Evolutionary conservation across 1,140 invertebrate species (phyloP), one percentile per base, ranked within the genome.

Genomic region (Halesus radiatus): DNA sequence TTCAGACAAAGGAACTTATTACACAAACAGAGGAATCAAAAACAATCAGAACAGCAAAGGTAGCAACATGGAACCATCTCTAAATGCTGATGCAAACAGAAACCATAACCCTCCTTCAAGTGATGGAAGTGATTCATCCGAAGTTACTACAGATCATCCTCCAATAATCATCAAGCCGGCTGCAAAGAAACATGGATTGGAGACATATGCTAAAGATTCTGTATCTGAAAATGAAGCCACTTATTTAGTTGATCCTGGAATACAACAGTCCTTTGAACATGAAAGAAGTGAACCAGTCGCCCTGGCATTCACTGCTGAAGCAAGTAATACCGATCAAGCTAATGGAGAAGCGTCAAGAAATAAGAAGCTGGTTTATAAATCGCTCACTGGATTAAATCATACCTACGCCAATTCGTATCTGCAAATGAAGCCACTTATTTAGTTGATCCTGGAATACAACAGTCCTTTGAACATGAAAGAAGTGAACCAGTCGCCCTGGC

Each of bases 331-430:
- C 32, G 66, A 66, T 22, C 72, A 80, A 13, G n/a, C 37, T 23
- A 58, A 64, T 56, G 73, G 76, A 16, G 86, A 85, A 0, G 86
- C 86, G 62, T 85, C 64, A 18, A 84, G 78, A 8, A 85, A 85
- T 37, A 88, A 85, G 85, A 92, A 89, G 85, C 85, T 90, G 84
- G 83, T 91, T 45, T 94, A 95, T 85, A 92, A 94, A 84, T 94
- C 92, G 56, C n/a, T n/a, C n/a, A n/a, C n/a, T n/a, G n/a, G n/a
- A n/a, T n/a, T n/a, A n/a, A n/a, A n/a, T n/a, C n/a, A n/a, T n/a
- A 77, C 68, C 10, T 86, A 85, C 77, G 75, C 83, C 0, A 84
- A 82, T 85, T 84, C 62, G 80, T 86, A 10, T 87, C 89, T 80
- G 91, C 91, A 84, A 91, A 90, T 81, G 90, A 91, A 79, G 88